Evolutionary conservation across 2,797 vertebrate species (phyloP).

Genomic region (Mus spretus): DNA sequence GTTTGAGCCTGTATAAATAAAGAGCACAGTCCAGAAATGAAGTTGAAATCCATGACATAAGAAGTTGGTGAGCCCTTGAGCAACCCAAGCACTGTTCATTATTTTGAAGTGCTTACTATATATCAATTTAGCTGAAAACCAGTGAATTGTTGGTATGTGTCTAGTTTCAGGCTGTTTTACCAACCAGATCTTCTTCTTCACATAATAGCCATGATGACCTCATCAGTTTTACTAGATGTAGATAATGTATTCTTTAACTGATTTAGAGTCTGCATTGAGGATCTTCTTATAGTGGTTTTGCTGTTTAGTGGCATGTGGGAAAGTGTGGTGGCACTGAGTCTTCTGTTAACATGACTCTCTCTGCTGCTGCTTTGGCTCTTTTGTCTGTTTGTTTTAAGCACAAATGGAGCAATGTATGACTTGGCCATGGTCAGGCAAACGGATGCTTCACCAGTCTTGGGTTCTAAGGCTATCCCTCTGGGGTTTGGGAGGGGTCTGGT

Average conservation of each 20-base stretch:
- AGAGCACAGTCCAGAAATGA: neutral
- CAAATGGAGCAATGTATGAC: neutral
- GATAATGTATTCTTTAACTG: neutral
- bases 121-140: neutral
- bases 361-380: neutral
- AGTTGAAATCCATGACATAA: neutral
- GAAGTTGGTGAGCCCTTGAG: slow-evolving; percentile 36
- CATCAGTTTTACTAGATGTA: neutral
- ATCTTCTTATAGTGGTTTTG: neutral
- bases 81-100: neutral
- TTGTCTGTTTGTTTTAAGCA: neutral
- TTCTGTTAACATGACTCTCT: neutral
- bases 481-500: neutral
- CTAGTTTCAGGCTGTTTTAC: neutral
- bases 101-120: slow-evolving; percentile 18
- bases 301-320: neutral
- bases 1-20: neutral
- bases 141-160: neutral
- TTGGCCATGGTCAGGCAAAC: neutral
- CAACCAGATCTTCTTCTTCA: neutral
- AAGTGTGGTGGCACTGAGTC: neutral
- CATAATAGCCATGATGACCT: neutral
- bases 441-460: neutral
- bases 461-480: slow-evolving; percentile 5
- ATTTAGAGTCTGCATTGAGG: neutral